Base-by-base conservation (phyloP, 2,888 invertebrate species). In the Acleris literana region DNA sequence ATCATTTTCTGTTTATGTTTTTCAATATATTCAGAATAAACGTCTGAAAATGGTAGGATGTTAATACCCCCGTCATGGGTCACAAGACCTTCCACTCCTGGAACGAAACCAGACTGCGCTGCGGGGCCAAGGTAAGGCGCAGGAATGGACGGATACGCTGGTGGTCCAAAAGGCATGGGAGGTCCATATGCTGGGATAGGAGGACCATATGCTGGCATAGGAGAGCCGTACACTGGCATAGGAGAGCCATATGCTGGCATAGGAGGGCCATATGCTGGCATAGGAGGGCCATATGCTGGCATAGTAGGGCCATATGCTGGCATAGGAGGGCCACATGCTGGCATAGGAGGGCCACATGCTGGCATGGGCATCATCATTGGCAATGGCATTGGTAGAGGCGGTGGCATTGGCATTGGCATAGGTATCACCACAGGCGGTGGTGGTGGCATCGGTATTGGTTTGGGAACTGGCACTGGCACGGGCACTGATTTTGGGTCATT, bases 41-140 rank as follows among this genome's bases (percentile, higher is more conserved):
- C 86, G 56, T 91, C 91, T 0, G 91, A 86, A 70, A 91, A 91
- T 1, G 92, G 91, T 58, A 92, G 69, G 16, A 92, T 81, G 54
- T 91, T 92, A 9, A 92, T 84, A 0, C 88, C 91, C 2, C 89
- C 88, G 63, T 86, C 86, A 0, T 70, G 69, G 2, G 84, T 77
- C 0, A 89, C 86, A 2, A 90, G 46, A 0, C 88, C 89, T 6
- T 83, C 82, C 68, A 91, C 48, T 0, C 87, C 87, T 2, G 90
- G 90, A 1, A 90, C 80, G 76, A 89, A 77, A 0, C 85, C 85
- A 0, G 74, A 64, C 70, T 76, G 79, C 5, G 65, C 60, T 49
- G 64, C 67, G 5, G 74, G 61, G n/a, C 71, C 33, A 29, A 71
- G 72, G 17, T 46, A 46, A n/a, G 46, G 46, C 5, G 17, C 46